These are phyloP conservation scores for Endotricha flammealis DNA, from an alignment of 2,888 invertebrate species.

Conservation along the genomic window DNA sequence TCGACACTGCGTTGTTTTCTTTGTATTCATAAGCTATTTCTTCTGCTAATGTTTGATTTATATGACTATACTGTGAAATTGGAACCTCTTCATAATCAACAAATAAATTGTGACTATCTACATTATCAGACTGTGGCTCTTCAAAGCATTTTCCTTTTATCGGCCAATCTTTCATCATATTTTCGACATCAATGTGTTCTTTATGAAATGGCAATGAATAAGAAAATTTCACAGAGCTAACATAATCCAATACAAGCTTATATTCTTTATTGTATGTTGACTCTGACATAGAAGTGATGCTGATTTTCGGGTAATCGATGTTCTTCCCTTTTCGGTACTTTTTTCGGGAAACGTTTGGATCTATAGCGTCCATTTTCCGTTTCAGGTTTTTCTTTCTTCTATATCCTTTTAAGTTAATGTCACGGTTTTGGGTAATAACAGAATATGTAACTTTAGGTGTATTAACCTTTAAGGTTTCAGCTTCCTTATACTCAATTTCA, in stretches of 20 bases:
- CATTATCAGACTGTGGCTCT: conserved; percentile 16
- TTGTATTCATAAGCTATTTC: conserved; percentile 45
- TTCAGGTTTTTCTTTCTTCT: conserved; percentile 32
- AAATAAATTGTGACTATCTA: conserved; percentile 35
- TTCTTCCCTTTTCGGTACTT: conserved; percentile 60
- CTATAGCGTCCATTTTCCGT: conserved; percentile 45
- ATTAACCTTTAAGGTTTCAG: conserved; percentile 30
- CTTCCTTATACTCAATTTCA: conserved; percentile 17
- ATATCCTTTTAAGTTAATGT: conserved; percentile 15
- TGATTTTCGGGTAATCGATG: conserved; percentile 54
- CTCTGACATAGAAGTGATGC: conserved; percentile 27
- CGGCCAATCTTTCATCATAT: conserved; percentile 50
- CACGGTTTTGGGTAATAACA: conserved; percentile 16
- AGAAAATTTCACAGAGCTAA: conserved; percentile 58
- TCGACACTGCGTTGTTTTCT: conserved; percentile 29
- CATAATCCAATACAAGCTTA: conserved; percentile 49
- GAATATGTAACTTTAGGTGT: conserved; percentile 49
- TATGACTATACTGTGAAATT: conserved; percentile 30
- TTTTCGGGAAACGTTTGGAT: conserved; percentile 33
- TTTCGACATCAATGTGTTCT: conserved; percentile 47
- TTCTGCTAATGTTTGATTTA: conserved; percentile 46
- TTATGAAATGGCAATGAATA: conserved; percentile 55
- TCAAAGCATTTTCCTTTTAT: conserved; percentile 24
- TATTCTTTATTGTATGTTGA: conserved; percentile 50
- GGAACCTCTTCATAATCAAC: conserved; percentile 25